phyloP scores from a whole-genome alignment of 2,888 invertebrate genomes.

The Tenthredo notha region DNA sequence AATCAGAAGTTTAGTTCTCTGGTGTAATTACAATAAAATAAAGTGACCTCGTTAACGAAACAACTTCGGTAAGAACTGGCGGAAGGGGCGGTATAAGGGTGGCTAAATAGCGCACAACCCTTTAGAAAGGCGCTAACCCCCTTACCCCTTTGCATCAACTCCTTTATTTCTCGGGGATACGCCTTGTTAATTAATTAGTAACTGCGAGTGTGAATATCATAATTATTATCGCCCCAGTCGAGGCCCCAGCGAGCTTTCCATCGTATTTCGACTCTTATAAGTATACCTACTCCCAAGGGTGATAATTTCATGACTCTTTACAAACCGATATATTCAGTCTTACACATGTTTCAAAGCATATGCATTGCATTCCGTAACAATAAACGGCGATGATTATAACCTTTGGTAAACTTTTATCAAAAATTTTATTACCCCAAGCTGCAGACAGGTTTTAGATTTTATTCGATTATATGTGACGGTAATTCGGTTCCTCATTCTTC shows the following conservation, averaged over 20 bases:
- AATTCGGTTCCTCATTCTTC: neutral
- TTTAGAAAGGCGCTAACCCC: conserved; percentile 43
- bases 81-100: conserved; percentile 48
- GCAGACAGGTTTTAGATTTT: neutral
- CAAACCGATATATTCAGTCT: conserved; percentile 59
- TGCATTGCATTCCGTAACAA: neutral
- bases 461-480: neutral
- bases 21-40: conserved; percentile 53
- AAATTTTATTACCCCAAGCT: neutral
- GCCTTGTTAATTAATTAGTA: conserved; percentile 72
- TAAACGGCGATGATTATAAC: neutral
- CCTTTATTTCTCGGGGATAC: conserved; percentile 62
- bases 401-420: neutral
- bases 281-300: conserved; percentile 51
- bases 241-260: conserved; percentile 35
- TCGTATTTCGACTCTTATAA: conserved; percentile 51
- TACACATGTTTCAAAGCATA: neutral
- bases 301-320: conserved; percentile 60
- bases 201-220: conserved; percentile 70
- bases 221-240: conserved; percentile 67
- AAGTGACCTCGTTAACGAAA: conserved; percentile 65
- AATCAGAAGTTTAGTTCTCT: conserved; percentile 50
- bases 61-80: conserved; percentile 61
- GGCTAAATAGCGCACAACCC: conserved; percentile 50
- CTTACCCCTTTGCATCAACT: conserved; percentile 31